A percentile compares a stretch with the other conserved stretches of the same genome.
Evolutionary conservation across 1,140 invertebrate genomes (phyloP).

Genomic region (Panonychus citri): DNA sequence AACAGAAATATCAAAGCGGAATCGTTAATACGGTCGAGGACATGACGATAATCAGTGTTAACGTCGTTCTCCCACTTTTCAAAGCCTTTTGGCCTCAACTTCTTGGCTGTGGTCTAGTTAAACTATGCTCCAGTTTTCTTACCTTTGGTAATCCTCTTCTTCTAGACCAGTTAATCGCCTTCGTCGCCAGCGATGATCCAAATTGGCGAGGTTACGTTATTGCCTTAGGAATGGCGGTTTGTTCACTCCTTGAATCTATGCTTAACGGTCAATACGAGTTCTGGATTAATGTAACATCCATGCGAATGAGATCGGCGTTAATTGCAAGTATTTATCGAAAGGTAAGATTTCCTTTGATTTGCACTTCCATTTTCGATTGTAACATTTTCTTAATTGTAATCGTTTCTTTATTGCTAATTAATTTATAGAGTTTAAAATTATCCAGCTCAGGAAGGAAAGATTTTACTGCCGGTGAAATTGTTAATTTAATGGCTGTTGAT

Average conservation of each 20-base stretch:
- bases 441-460: slow-evolving; percentile 12
- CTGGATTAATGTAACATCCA: background rate
- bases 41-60: background rate
- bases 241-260: slow-evolving; percentile 1
- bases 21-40: background rate
- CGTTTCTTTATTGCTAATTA: background rate
- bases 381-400: background rate
- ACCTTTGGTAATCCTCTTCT: slow-evolving; percentile 62
- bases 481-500: slow-evolving; percentile 15
- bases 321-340: slow-evolving; percentile 11
- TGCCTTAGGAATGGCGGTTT: slow-evolving; percentile 5
- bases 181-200: slow-evolving; percentile 14
- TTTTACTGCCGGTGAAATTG: slow-evolving; percentile 15
- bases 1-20: background rate
- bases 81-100: slow-evolving; percentile 44
- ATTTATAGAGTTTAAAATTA: slow-evolving; percentile 4
- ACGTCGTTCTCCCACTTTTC: slow-evolving; percentile 17
- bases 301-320: slow-evolving; percentile 6
- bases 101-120: slow-evolving; percentile 46
- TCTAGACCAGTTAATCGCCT: slow-evolving; percentile 11
- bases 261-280: slow-evolving; percentile 7
- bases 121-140: slow-evolving; percentile 55
- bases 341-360: background rate
- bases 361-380: too few species aligned
- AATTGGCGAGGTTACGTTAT: slow-evolving; percentile 8